These are phyloP conservation scores for Chlorops oryzae DNA, from an alignment of 1,140 invertebrate species.

Conservation along the genomic window DNA sequence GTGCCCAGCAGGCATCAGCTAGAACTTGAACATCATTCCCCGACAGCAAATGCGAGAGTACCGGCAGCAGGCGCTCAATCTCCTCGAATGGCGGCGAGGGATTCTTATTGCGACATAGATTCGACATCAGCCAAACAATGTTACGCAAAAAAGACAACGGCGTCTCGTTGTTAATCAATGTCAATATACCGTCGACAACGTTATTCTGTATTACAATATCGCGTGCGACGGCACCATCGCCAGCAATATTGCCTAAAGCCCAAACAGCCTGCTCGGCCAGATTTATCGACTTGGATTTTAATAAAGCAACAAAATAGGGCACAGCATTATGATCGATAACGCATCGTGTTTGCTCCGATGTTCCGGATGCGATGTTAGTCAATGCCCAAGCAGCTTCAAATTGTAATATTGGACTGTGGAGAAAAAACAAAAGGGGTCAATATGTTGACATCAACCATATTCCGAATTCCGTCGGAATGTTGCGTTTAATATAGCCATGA, in stretches of 20 bases:
- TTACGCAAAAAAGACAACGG: constrained; percentile 50
- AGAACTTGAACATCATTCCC: constrained; percentile 70
- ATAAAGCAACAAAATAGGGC: constrained; percentile 71
- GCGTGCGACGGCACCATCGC: constrained; percentile 70
- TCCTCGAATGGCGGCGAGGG: constrained; percentile 72
- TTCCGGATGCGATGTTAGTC: constrained; percentile 97
- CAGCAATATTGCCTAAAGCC: constrained; percentile 97
- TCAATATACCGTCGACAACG: constrained; percentile 61
- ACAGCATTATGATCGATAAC: constrained; percentile 84
- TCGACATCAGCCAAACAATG: constrained; percentile 89
- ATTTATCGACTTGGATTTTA: constrained; percentile 65
- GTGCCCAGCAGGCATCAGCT: constrained; percentile 92
- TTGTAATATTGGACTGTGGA: constrained; percentile 72
- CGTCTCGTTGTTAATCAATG: constrained; percentile 58
- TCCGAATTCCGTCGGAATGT: no score
- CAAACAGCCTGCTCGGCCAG: constrained; percentile 95
- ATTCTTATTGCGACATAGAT: constrained; percentile 88
- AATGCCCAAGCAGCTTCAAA: constrained; percentile 98
- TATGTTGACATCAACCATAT: background rate
- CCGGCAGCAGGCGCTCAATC: constrained; percentile 74
- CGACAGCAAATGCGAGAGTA: constrained; percentile 70
- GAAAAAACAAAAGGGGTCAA: background rate
- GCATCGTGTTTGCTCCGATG: constrained; percentile 79
- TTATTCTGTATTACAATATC: constrained; percentile 67
- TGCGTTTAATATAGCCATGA: no score